Evolutionary conservation across 2,797 vertebrate genomes (phyloP).

Genomic region (Sternotherus odoratus): DNA sequence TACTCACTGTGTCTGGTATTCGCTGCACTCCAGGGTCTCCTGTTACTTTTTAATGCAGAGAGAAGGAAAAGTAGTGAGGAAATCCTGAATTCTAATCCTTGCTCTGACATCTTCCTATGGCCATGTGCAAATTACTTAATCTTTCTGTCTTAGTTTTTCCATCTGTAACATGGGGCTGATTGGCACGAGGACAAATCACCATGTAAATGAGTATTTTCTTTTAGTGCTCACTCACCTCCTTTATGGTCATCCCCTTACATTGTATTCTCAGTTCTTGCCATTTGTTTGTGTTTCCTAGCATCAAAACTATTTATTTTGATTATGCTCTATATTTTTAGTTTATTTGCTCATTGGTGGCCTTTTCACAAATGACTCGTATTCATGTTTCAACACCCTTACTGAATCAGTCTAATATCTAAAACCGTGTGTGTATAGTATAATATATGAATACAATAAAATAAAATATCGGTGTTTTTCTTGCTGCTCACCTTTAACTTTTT

Average conservation of each 20-base stretch:
- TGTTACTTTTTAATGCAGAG: neutral
- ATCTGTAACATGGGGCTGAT: neutral
- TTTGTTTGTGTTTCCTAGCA: slow-evolving; percentile 8
- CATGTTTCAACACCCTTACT: neutral
- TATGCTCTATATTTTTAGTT: neutral
- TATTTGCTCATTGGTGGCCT: neutral
- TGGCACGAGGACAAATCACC: neutral
- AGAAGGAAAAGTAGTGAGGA: slow-evolving; percentile 14
- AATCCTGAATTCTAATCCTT: slow-evolving; percentile 37
- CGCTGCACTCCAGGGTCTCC: neutral
- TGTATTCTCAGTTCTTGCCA: neutral
- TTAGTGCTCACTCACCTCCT: neutral
- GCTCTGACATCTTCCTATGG: neutral
- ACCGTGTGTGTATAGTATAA: neutral
- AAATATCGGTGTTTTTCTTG: neutral
- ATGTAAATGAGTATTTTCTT: neutral
- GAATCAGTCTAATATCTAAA: neutral
- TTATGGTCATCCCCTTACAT: neutral
- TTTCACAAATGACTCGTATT: neutral
- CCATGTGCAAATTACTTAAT: neutral
- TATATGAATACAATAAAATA: neutral
- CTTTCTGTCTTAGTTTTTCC: neutral
- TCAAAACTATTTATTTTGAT: neutral
- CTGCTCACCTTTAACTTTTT: neutral
- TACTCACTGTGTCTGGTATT: accelerated